These are phyloP conservation scores for Triops cancriformis DNA, from an alignment of 1,140 invertebrate species.

Conservation along the genomic window DNA sequence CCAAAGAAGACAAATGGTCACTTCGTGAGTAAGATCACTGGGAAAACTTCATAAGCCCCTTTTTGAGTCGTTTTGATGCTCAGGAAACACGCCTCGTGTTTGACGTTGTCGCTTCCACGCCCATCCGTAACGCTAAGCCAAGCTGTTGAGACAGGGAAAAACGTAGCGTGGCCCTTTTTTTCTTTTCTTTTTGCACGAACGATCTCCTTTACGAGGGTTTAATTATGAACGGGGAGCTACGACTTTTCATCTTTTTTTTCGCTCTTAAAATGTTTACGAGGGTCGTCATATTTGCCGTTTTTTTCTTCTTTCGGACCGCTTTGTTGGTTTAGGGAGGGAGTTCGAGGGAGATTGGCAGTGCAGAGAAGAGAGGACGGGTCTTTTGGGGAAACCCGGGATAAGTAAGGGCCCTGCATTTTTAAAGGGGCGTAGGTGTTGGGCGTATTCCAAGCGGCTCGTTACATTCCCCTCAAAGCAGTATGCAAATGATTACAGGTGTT, in stretches of 20 bases:
- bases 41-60: background rate
- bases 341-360: background rate
- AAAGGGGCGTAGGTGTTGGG: slow-evolving; percentile 8
- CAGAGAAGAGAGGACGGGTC: background rate
- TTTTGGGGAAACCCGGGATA: background rate
- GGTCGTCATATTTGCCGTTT: background rate
- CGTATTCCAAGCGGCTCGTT: slow-evolving; percentile 9
- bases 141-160: background rate
- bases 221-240: slow-evolving; percentile 5
- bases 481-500: slow-evolving; percentile 1
- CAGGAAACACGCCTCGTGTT: background rate
- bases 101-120: background rate
- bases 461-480: background rate
- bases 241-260: slow-evolving; percentile 1
- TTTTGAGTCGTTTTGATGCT: background rate
- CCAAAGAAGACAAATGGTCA: slow-evolving; percentile 7
- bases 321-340: background rate
- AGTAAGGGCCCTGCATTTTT: background rate
- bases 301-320: background rate
- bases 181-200: background rate
- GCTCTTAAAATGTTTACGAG: slow-evolving; percentile 6
- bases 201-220: background rate
- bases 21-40: background rate
- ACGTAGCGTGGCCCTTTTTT: background rate
- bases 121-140: background rate